A percentile compares a stretch with the other conserved stretches of the same genome.
Conservation (phyloP, 2,113 vertebrate genomes). For the Morone chrysops region DNA sequence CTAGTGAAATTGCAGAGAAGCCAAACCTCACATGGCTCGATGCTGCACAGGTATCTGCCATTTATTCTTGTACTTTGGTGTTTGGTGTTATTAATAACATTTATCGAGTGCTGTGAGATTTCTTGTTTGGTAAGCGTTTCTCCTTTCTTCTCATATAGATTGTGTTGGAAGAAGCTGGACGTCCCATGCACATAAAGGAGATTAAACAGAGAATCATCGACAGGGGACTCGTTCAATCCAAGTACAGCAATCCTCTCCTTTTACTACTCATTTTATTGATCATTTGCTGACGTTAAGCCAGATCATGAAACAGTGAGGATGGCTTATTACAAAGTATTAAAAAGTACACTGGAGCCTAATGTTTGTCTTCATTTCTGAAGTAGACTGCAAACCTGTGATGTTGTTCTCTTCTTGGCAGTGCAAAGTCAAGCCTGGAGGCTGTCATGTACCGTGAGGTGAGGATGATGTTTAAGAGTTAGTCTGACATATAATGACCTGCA, state of each 20-base stretch:
- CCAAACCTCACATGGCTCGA: conserved; percentile 88
- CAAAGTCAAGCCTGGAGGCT: conserved; percentile 88
- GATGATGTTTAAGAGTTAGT: conserved; percentile 2
- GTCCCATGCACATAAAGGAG: conserved; percentile 89
- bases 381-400: not conserved
- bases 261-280: not conserved
- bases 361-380: not conserved
- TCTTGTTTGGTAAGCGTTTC: not conserved
- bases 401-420: conserved; percentile 71
- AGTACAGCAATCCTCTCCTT: conserved; percentile 69
- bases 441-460: conserved; percentile 89
- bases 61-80: not conserved
- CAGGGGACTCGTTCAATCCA: conserved; percentile 86
- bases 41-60: conserved; percentile 84
- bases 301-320: not conserved
- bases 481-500: conserved; percentile 49
- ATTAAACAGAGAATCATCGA: conserved; percentile 88
- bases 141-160: conserved; percentile 72
- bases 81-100: not conserved
- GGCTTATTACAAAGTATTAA: not conserved
- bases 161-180: conserved; percentile 85
- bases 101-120: not conserved
- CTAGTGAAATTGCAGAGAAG: conserved; percentile 85
- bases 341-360: not conserved
- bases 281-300: not conserved